Evolutionary conservation across 2,113 vertebrate species (phyloP).

Genomic region (Seriola quinqueradiata): DNA sequence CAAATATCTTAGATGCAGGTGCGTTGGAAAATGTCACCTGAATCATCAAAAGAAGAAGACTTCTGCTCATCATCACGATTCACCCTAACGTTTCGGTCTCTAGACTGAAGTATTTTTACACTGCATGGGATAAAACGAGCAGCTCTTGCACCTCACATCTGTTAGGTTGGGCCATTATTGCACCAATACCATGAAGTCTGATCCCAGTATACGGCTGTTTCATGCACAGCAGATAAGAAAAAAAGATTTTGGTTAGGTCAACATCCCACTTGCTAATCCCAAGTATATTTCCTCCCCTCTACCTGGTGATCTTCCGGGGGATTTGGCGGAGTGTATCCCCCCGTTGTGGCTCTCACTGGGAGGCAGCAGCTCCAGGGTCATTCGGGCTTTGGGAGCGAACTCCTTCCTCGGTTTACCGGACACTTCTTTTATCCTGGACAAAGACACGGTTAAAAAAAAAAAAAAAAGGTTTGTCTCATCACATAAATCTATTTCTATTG

Average conservation of each 20-base stretch:
- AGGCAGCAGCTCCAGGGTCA: conserved; percentile 91
- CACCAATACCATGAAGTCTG: too few species aligned
- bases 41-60: too few species aligned
- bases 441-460: conserved; percentile 6
- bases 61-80: too few species aligned
- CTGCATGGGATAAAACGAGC: too few species aligned
- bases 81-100: too few species aligned
- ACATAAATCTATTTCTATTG: neutral
- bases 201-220: too few species aligned
- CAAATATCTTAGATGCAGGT: too few species aligned
- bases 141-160: too few species aligned
- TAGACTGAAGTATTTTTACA: too few species aligned
- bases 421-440: conserved; percentile 92
- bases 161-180: too few species aligned
- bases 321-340: conserved; percentile 92
- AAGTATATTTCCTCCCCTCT: neutral
- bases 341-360: conserved; percentile 92
- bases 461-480: neutral
- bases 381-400: conserved; percentile 92
- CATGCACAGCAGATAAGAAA: too few species aligned
- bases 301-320: conserved; percentile 86
- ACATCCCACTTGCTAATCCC: neutral
- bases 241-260: neutral
- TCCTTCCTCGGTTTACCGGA: conserved; percentile 93
- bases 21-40: too few species aligned